A percentile compares a stretch with the other conserved stretches of the same genome.
phyloP scores from a whole-genome alignment of 2,797 vertebrate genomes.

The Hephaestus fuliginosus region DNA sequence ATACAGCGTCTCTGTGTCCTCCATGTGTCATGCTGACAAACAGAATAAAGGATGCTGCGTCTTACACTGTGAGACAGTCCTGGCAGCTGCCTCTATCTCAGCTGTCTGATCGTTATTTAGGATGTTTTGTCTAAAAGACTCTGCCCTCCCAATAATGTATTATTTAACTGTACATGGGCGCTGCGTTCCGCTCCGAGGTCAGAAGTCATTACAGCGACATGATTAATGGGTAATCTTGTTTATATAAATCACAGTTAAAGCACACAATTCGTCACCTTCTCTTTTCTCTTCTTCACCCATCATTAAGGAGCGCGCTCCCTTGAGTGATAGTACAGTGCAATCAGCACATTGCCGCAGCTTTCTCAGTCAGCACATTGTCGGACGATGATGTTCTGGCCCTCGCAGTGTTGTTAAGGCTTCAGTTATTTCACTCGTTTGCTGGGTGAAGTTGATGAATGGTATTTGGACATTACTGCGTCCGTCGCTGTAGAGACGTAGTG shows the following conservation, averaged over 20 bases:
- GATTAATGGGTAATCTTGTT: conserved; percentile 78
- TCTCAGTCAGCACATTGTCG: conserved; percentile 77
- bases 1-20: neutral
- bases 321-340: conserved; percentile 79
- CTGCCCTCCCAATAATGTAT: conserved; percentile 47
- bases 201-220: conserved; percentile 73
- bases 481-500: neutral
- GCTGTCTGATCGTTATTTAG: conserved; percentile 53
- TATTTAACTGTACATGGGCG: conserved; percentile 55
- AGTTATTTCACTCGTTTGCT: conserved; percentile 44
- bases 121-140: conserved; percentile 51
- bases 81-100: conserved; percentile 39
- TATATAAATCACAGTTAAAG: conserved; percentile 79
- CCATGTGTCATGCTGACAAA: conserved; percentile 8
- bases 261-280: conserved; percentile 75
- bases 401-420: conserved; percentile 35
- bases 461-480: neutral
- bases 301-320: conserved; percentile 77
- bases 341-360: conserved; percentile 77
- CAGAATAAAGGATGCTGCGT: conserved; percentile 10
- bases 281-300: conserved; percentile 78
- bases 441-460: conserved; percentile 33
- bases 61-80: conserved; percentile 1
- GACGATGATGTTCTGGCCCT: conserved; percentile 57
- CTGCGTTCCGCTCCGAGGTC: conserved; percentile 54